Evolutionary conservation across 2,888 invertebrate genomes (phyloP).

Genomic region (Caenorhabditis sinica): DNA sequence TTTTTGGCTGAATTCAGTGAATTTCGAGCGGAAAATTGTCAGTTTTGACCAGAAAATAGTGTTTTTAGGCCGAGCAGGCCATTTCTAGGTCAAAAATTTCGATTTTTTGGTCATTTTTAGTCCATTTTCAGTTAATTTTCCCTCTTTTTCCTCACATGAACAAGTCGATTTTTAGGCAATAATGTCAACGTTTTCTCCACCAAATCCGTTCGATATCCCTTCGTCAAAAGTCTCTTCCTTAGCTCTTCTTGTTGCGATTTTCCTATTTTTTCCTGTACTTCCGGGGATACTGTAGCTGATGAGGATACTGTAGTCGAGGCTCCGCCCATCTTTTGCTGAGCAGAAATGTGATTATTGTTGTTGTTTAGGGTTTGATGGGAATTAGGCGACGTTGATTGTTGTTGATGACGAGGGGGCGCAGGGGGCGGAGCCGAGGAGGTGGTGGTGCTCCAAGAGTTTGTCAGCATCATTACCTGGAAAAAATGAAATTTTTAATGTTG

Average conservation of each 20-base stretch:
- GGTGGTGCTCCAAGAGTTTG: constrained; percentile 5
- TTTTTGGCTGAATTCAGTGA: neutral
- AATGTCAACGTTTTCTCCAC: constrained; percentile 57
- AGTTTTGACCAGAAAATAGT: too few relatives aligned
- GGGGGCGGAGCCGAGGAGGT: constrained; percentile 9
- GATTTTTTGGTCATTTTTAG: neutral
- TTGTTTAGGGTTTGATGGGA: too few relatives aligned
- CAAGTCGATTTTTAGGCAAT: constrained; percentile 60
- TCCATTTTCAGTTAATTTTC: neutral
- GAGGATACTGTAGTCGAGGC: too few relatives aligned
- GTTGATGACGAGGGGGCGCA: neutral
- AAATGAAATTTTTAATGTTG: neutral
- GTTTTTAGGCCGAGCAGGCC: neutral
- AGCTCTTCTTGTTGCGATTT: constrained; percentile 54
- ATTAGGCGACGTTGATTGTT: constrained; percentile 25
- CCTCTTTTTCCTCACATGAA: constrained; percentile 53
- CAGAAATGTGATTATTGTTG: constrained; percentile 37
- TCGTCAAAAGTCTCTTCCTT: constrained; percentile 56
- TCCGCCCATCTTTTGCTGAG: too few relatives aligned
- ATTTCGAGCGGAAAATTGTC: too few relatives aligned
- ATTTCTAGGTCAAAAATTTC: neutral
- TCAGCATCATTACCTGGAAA: constrained; percentile 49
- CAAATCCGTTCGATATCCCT: constrained; percentile 69
- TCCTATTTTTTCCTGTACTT: neutral
- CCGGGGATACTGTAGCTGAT: too few relatives aligned